Base-by-base conservation (phyloP, 2,113 vertebrate species). In the Herpailurus yagouaroundi region DNA sequence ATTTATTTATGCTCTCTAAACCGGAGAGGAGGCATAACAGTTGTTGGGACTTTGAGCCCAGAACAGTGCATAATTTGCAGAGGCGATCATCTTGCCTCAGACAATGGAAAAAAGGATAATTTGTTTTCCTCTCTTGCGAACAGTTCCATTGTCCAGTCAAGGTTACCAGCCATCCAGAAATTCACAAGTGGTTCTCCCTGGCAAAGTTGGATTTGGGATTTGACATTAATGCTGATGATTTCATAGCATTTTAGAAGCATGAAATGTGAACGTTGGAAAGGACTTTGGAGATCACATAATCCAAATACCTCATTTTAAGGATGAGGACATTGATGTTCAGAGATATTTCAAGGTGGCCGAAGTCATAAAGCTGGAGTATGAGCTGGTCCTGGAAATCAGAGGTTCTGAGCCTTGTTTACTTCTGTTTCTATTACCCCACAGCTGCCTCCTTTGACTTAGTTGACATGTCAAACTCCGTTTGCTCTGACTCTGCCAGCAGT, bases 231-330 rank as follows among this genome's bases (percentile, higher is more conserved):
- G 68, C 45, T 94, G 88, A 87, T 98, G 84, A 97, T 82, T 96
- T 97, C 84, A 89, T 89, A 88, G 91, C 71, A 77, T 95, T 97
- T 97, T 93, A 94, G 66, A 97, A 91, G 94, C 95, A 95, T 91
- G 77, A 97, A 94, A 85, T 96, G 95, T 93, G 91, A 94, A 83
- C 82, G 8, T 79, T 97, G 94, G 97, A 95, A 94, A 38, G 41
- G 76, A 66, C 52, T n/a, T 77, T 38, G 68, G n/a, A 36, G 27
- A 66, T 48, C 81, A 68, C 82, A 64, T 95, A 79, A 92, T 91
- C 79, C 68, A 84, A 94, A 95, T 88, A 79, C 36, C 38, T 97
- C 87, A 50, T 96, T 94, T 92, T 90, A 11, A 25, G 48, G 52
- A 94, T 73, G 45, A 93, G 31, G 82, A 86, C 36, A 50, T 38